These are phyloP conservation scores for Antheraea assamensis DNA, from an alignment of 2,888 invertebrate genomes.

Conservation along the genomic window DNA sequence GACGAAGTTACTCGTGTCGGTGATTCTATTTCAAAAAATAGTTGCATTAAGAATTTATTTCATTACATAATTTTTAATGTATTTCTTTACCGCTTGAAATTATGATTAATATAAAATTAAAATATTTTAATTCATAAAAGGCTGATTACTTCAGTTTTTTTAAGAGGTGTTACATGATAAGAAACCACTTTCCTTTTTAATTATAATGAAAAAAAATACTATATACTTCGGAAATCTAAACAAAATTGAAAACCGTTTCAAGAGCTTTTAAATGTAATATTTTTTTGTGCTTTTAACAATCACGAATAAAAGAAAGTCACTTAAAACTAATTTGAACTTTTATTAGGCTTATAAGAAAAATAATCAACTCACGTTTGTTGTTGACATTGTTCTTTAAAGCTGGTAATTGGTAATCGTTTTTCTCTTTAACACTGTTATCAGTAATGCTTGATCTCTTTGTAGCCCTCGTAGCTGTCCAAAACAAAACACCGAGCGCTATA, in stretches of 20 bases:
- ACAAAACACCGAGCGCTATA: slow-evolving; percentile 66
- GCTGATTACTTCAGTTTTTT: no score
- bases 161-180: no score
- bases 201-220: no score
- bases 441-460: slow-evolving; percentile 33
- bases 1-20: neutral
- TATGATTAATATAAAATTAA: no score
- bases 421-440: slow-evolving; percentile 8
- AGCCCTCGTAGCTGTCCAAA: slow-evolving; percentile 64
- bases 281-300: no score
- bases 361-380: slow-evolving; percentile 13
- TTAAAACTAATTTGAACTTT: neutral
- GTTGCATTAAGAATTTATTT: neutral
- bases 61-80: no score
- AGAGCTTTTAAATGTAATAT: no score
- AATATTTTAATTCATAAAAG: no score
- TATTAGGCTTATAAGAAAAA: neutral
- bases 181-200: no score
- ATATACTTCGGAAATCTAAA: no score
- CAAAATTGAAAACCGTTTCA: no score
- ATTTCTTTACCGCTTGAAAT: no score
- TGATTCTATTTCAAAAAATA: neutral
- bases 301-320: neutral
- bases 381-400: slow-evolving; percentile 5
- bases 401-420: neutral